These are phyloP conservation scores for Bergia sp. DNA, from an alignment of 92 coral and sea anemone genomes.

Conservation along the genomic window DNA sequence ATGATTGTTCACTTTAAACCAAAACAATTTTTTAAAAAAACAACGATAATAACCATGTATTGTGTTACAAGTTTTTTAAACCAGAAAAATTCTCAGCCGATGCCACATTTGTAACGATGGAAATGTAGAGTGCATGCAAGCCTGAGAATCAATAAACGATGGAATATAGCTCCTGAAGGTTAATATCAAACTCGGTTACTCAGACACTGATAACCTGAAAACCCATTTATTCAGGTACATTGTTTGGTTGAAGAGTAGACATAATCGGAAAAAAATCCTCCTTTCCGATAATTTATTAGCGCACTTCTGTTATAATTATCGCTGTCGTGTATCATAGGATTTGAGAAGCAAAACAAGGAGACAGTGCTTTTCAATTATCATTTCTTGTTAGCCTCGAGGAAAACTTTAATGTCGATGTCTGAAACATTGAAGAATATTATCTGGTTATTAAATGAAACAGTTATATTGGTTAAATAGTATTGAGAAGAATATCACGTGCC, in stretches of 20 bases:
- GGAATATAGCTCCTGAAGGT: background rate
- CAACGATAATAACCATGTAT: background rate
- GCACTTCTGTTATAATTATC: background rate
- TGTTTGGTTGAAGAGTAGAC: background rate
- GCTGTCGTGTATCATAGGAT: background rate
- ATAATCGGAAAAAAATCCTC: background rate
- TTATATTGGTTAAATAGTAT: too few relatives aligned
- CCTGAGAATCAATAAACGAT: background rate
- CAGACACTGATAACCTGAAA: background rate
- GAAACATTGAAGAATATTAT: too few relatives aligned
- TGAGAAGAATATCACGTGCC: too few relatives aligned
- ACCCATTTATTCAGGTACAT: background rate
- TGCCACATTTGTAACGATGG: background rate
- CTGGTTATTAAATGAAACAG: too few relatives aligned
- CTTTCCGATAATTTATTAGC: background rate
- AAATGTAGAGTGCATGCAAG: too few relatives aligned
- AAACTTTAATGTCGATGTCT: too few relatives aligned
- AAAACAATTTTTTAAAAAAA: too few relatives aligned
- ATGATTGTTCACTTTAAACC: too few relatives aligned
- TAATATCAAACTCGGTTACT: background rate
- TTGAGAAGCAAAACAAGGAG: background rate
- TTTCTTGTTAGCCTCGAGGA: too few relatives aligned
- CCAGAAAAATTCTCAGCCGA: background rate
- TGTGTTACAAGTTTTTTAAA: background rate
- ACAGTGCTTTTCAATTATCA: background rate